These are phyloP conservation scores for Neolamprologus brichardi DNA, from an alignment of 2,113 vertebrate species.

Conservation along the genomic window DNA sequence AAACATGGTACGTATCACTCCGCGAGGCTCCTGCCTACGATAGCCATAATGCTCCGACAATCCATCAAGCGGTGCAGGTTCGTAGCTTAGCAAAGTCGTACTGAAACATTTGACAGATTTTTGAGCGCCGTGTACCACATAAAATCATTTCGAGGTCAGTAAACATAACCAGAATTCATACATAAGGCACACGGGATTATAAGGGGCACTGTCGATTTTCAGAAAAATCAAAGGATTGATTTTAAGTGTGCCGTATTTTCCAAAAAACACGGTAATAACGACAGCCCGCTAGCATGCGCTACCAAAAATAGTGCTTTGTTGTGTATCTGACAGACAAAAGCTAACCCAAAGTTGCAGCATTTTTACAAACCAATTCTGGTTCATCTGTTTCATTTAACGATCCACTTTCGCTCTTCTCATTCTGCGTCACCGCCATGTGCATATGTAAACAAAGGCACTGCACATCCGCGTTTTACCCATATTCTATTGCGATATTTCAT, in stretches of 20 bases:
- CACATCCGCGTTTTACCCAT: not conserved
- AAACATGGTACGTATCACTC: fast-evolving
- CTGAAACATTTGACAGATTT: too few species aligned
- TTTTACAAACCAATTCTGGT: not conserved
- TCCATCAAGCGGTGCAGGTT: too few species aligned
- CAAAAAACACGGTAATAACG: too few species aligned
- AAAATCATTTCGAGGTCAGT: fast-evolving
- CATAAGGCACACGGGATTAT: not conserved
- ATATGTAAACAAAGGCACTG: not conserved
- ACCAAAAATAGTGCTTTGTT: not conserved
- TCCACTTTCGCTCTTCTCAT: not conserved
- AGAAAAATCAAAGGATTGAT: too few species aligned
- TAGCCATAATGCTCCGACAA: too few species aligned
- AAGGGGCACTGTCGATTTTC: too few species aligned
- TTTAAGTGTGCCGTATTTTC: too few species aligned
- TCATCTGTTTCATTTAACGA: not conserved
- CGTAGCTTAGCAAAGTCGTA: too few species aligned
- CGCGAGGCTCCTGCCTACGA: too few species aligned
- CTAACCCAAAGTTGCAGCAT: not conserved
- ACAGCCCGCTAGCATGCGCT: fast-evolving
- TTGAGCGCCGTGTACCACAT: fast-evolving
- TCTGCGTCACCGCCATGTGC: not conserved
- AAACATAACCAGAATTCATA: too few species aligned
- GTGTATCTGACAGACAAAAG: not conserved
- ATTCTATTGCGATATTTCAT: not conserved